phyloP scores from a whole-genome alignment of 2,797 vertebrate species.

The Chlorospingus flavigularis region DNA sequence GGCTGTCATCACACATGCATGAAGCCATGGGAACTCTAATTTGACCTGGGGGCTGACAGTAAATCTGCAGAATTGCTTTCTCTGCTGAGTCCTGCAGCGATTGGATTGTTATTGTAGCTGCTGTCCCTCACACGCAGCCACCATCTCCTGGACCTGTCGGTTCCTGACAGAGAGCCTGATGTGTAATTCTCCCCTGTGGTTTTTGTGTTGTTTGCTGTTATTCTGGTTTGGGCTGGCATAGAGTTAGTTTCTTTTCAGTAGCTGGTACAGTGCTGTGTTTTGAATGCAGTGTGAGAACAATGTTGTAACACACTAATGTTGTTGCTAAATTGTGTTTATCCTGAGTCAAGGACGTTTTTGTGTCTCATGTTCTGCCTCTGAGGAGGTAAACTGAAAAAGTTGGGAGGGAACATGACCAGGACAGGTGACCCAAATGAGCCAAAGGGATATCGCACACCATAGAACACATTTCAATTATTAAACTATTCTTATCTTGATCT shows the following conservation, averaged over 20 bases:
- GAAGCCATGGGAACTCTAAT: not conserved
- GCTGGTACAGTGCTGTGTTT: not conserved
- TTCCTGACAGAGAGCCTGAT: not conserved
- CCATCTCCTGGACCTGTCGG: not conserved
- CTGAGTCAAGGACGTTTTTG: not conserved
- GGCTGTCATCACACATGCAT: not conserved
- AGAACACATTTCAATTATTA: not conserved
- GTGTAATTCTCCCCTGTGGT: not conserved
- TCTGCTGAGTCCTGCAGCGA: not conserved
- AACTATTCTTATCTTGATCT: not conserved
- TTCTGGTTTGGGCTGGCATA: not conserved
- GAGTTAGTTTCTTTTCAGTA: not conserved
- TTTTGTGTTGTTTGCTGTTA: not conserved
- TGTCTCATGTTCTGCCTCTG: not conserved
- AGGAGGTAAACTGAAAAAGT: not conserved
- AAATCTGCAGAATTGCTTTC: not conserved
- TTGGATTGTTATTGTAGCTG: not conserved
- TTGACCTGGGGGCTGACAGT: not conserved
- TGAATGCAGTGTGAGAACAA: not conserved
- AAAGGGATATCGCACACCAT: not conserved
- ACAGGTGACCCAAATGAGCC: not conserved
- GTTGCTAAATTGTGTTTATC: not conserved
- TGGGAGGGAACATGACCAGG: not conserved
- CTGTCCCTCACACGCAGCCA: not conserved
- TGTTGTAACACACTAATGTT: not conserved